These are phyloP conservation scores for Poeciliopsis occidentalis DNA, from an alignment of 2,113 vertebrate species.

Conservation along the genomic window DNA sequence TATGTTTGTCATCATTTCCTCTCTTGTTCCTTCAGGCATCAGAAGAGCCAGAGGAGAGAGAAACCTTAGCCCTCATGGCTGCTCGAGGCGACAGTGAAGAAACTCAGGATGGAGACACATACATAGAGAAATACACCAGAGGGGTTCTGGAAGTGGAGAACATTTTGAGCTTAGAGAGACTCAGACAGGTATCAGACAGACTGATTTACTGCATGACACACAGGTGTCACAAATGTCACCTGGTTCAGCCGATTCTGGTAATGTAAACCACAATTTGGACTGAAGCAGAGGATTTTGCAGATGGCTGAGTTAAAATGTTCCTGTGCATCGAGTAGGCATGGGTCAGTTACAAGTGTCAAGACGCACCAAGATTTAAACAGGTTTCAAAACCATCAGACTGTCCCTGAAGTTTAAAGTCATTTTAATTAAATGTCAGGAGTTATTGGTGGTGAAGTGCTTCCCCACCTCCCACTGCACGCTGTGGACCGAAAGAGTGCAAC, in stretches of 20 bases:
- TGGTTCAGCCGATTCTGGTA: no score
- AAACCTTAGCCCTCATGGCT: slow-evolving; percentile 95
- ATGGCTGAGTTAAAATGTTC: not conserved
- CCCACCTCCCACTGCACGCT: not conserved
- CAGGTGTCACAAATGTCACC: no score
- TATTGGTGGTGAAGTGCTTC: no score
- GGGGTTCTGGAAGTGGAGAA: slow-evolving; percentile 95
- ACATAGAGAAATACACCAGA: slow-evolving; percentile 95
- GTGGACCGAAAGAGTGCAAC: not conserved
- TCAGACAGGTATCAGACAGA: slow-evolving; percentile 84
- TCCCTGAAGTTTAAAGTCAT: not conserved
- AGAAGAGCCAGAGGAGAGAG: slow-evolving; percentile 94
- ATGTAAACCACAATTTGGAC: no score
- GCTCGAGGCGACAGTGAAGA: slow-evolving; percentile 89
- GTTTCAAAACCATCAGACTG: no score
- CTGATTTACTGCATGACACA: no score
- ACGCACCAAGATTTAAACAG: no score
- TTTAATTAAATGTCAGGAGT: not conserved
- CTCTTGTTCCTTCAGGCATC: slow-evolving; percentile 83
- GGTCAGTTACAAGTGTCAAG: no score
- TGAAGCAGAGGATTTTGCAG: not conserved
- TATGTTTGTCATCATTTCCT: not conserved
- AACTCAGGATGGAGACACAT: slow-evolving; percentile 88
- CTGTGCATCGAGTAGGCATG: not conserved
- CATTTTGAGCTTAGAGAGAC: slow-evolving; percentile 92